Percentiles rank a stretch among this genome's conserved stretches.
Evolutionary conservation across 1,140 invertebrate genomes (phyloP).

Genomic region (Anagrus nilaparvatae): DNA sequence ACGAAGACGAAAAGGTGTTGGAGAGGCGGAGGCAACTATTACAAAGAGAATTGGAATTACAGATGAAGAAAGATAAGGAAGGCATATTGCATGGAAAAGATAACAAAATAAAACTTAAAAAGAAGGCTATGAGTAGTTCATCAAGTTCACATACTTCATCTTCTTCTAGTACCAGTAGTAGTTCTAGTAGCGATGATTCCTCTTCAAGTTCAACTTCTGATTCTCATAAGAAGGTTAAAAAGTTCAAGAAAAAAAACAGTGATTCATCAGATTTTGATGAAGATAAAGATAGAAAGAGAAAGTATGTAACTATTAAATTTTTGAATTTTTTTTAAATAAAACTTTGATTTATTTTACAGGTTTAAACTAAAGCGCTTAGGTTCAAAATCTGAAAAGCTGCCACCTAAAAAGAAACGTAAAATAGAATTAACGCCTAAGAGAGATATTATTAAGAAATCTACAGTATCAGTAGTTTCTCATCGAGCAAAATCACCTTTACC

Average conservation of each 20-base stretch:
- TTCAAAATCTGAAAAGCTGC: conserved; percentile 33
- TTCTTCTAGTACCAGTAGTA: conserved; percentile 51
- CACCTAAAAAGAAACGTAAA: conserved; percentile 35
- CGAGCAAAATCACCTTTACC: conserved; percentile 29
- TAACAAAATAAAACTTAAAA: conserved; percentile 41
- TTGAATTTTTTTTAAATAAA: conserved; percentile 1
- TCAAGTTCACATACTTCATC: conserved; percentile 53
- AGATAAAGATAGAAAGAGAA: conserved; percentile 38
- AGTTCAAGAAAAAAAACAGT: conserved; percentile 45
- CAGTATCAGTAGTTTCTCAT: conserved; percentile 16
- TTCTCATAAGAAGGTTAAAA: conserved; percentile 43
- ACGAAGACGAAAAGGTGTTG: conserved; percentile 71
- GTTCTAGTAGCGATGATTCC: conserved; percentile 48
- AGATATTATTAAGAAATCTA: conserved; percentile 22
- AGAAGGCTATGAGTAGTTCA: conserved; percentile 55
- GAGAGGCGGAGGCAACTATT: conserved; percentile 65
- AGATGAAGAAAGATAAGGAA: conserved; percentile 59
- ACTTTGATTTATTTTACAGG: conserved; percentile 16
- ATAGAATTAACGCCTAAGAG: conserved; percentile 31
- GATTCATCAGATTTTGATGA: conserved; percentile 49
- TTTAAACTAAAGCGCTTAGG: conserved; percentile 36
- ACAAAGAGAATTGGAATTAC: conserved; percentile 66
- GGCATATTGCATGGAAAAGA: conserved; percentile 42
- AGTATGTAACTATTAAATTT: conserved; percentile 22
- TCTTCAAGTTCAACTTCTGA: conserved; percentile 45